phyloP scores from a whole-genome alignment of 2,888 invertebrate species.

The Diadegma fenestrale region DNA sequence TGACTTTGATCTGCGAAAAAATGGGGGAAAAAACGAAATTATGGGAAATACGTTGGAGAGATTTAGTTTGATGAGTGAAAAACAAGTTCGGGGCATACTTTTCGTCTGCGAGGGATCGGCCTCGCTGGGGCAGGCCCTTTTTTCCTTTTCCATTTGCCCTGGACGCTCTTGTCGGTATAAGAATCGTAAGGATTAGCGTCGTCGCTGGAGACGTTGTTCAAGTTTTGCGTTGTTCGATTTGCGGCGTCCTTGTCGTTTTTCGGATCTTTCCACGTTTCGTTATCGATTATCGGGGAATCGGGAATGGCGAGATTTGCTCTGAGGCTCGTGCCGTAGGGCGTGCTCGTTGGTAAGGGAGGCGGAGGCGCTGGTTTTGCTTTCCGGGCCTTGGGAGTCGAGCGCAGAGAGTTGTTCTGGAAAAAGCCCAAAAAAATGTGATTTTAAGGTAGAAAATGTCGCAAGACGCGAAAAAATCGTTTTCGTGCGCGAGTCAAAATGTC shows the following conservation, averaged over 20 bases:
- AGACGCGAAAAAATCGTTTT: not conserved
- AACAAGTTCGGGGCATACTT: slow-evolving; percentile 80
- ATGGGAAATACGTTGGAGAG: too few relatives aligned
- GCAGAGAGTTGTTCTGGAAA: slow-evolving; percentile 77
- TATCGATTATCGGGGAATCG: slow-evolving; percentile 72
- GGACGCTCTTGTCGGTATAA: slow-evolving; percentile 87
- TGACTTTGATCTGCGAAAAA: slow-evolving; percentile 83
- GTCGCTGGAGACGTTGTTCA: slow-evolving; percentile 67
- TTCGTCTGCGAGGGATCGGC: slow-evolving; percentile 90
- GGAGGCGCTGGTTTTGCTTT: slow-evolving; percentile 90
- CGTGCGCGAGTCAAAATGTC: not conserved
- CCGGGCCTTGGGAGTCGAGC: slow-evolving; percentile 86
- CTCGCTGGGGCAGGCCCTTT: slow-evolving; percentile 94
- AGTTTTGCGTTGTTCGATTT: slow-evolving; percentile 86
- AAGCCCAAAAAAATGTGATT: not conserved
- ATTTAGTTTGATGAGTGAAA: not conserved
- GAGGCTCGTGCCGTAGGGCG: slow-evolving; percentile 70
- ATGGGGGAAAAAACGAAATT: not conserved
- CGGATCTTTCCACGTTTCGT: slow-evolving; percentile 85
- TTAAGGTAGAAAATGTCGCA: not conserved
- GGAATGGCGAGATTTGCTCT: slow-evolving; percentile 60
- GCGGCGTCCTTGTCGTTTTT: slow-evolving; percentile 87
- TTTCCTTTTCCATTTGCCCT: slow-evolving; percentile 90
- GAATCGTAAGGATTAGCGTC: slow-evolving; percentile 67
- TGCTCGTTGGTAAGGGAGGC: slow-evolving; percentile 85